phyloP scores from a whole-genome alignment of 1,140 invertebrate genomes.

The Drosophila sp. region DNA sequence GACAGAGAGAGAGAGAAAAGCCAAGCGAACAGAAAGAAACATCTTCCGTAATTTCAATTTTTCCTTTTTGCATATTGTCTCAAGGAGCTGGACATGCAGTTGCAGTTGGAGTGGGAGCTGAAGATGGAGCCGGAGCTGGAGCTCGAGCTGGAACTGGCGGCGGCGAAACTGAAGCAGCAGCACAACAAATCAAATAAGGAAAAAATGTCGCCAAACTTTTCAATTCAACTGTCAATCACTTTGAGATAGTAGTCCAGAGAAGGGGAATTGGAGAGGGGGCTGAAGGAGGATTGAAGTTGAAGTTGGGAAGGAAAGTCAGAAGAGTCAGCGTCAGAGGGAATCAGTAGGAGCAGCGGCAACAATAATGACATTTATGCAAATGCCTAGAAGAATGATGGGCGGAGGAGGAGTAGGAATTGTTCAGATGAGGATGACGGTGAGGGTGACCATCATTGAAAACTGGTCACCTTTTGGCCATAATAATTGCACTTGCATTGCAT shows the following conservation, averaged over 20 bases:
- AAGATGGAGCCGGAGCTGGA: slow-evolving; percentile 15
- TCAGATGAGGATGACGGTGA: slow-evolving; percentile 19
- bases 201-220: slow-evolving; percentile 81
- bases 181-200: slow-evolving; percentile 80
- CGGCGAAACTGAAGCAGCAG: slow-evolving; percentile 20
- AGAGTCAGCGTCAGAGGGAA: not conserved
- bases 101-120: slow-evolving; percentile 23
- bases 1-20: slow-evolving; percentile 41
- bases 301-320: not conserved
- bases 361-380: slow-evolving; percentile 82
- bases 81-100: slow-evolving; percentile 38
- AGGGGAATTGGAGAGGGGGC: not conserved
- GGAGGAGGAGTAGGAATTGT: not conserved
- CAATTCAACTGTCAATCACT: slow-evolving; percentile 81
- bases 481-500: slow-evolving; percentile 81
- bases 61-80: slow-evolving; percentile 56
- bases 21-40: slow-evolving; percentile 37
- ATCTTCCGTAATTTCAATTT: slow-evolving; percentile 63
- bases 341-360: slow-evolving; percentile 58
- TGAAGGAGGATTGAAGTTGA: slow-evolving; percentile 58
- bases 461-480: slow-evolving; percentile 79
- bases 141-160: slow-evolving; percentile 12
- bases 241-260: slow-evolving; percentile 72
- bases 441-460: slow-evolving; percentile 54
- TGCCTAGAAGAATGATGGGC: slow-evolving; percentile 11